These are phyloP conservation scores for Aphis gossypii DNA, from an alignment of 1,140 invertebrate genomes.

Conservation along the genomic window DNA sequence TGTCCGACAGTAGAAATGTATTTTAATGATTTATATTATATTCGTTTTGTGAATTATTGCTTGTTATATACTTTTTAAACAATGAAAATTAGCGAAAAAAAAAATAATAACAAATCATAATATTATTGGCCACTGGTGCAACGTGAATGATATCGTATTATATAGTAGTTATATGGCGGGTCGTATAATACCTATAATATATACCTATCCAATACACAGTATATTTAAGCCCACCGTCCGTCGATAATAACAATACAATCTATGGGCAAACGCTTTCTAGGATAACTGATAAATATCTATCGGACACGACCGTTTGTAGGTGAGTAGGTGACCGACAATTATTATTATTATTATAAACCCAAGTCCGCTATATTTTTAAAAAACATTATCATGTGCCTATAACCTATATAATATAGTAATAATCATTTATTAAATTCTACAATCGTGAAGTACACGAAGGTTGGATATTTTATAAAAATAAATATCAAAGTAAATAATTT, in stretches of 20 bases:
- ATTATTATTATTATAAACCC: constrained; percentile 1
- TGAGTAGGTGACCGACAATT: constrained; percentile 33
- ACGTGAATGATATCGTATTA: background rate
- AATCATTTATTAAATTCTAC: background rate
- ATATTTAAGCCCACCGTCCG: background rate
- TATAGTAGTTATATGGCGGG: background rate
- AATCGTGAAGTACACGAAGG: background rate
- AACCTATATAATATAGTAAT: constrained; percentile 19
- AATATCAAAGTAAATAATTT: background rate
- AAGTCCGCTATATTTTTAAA: background rate
- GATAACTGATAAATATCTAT: constrained; percentile 30
- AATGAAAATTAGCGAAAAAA: constrained; percentile 1
- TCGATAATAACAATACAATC: background rate
- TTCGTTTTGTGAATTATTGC: constrained; percentile 7
- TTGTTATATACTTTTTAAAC: background rate
- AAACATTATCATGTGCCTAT: background rate
- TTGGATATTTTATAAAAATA: background rate
- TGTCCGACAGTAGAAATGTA: constrained; percentile 10
- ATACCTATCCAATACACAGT: background rate
- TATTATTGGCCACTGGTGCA: background rate
- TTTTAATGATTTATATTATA: constrained; percentile 26
- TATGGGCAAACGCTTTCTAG: background rate
- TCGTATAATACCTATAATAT: background rate
- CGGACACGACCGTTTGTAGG: constrained; percentile 16
- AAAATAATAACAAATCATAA: constrained; percentile 24